phyloP scores from a whole-genome alignment of 1,140 invertebrate genomes.

The Heliconius himera region DNA sequence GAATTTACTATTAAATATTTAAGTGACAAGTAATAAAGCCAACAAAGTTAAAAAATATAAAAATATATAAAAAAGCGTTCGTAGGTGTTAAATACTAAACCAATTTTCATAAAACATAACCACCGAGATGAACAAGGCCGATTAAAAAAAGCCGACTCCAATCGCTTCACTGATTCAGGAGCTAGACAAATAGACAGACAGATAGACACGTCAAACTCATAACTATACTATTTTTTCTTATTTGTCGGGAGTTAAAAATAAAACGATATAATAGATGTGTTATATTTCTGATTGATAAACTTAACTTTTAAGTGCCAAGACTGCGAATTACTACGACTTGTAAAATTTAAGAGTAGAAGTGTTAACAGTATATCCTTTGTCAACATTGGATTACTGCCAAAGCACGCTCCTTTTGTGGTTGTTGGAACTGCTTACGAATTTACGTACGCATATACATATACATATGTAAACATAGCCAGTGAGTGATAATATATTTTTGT shows the following conservation, averaged over 20 bases:
- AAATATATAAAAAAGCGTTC: too few relatives aligned
- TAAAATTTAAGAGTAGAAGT: slow-evolving; percentile 27
- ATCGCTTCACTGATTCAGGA: too few relatives aligned
- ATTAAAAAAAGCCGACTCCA: too few relatives aligned
- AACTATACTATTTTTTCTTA: too few relatives aligned
- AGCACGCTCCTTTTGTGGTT: slow-evolving; percentile 25
- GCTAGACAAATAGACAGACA: too few relatives aligned
- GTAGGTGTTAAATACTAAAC: too few relatives aligned
- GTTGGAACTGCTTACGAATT: slow-evolving; percentile 24
- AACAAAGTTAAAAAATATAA: neutral
- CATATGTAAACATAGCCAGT: neutral
- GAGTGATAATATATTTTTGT: neutral
- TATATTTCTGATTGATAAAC: neutral
- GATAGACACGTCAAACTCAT: too few relatives aligned
- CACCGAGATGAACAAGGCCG: too few relatives aligned
- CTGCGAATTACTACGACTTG: slow-evolving; percentile 25
- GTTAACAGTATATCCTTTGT: slow-evolving; percentile 37
- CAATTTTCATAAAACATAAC: too few relatives aligned
- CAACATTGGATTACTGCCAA: slow-evolving; percentile 37
- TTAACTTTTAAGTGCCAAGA: slow-evolving; percentile 16
- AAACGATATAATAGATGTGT: neutral
- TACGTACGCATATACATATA: neutral
- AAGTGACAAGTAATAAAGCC: neutral
- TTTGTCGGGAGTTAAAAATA: too few relatives aligned
- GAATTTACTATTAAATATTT: neutral